Evolutionary conservation across 2,113 vertebrate genomes (phyloP).

Genomic region (Catharus bicknelli): DNA sequence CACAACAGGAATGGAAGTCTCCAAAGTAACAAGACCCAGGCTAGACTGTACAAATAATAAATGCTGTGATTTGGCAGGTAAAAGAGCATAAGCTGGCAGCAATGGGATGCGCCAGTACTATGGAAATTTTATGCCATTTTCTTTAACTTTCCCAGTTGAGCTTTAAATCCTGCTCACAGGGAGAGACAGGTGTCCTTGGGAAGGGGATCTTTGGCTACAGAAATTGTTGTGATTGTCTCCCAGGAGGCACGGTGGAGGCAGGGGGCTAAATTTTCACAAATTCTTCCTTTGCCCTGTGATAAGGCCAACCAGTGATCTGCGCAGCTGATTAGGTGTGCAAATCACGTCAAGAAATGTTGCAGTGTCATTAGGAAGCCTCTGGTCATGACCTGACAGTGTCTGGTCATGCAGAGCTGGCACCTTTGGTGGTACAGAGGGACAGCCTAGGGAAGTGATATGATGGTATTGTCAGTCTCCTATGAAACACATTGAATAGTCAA

Average conservation of each 20-base stretch:
- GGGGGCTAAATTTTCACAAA: neutral
- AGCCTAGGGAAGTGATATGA: neutral
- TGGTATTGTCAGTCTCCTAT: neutral
- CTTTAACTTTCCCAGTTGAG: neutral
- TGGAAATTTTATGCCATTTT: neutral
- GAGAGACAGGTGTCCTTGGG: neutral
- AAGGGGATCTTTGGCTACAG: neutral
- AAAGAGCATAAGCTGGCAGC: neutral
- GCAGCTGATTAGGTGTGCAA: neutral
- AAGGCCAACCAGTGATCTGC: neutral
- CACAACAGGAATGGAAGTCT: neutral
- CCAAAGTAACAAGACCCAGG: neutral
- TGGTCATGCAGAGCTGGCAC: neutral
- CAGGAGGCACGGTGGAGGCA: accelerated
- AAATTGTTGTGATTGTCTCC: neutral
- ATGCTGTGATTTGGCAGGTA: neutral
- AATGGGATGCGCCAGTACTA: accelerated
- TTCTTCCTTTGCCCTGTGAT: neutral
- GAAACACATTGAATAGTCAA: neutral
- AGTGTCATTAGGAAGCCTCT: neutral
- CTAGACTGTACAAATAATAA: neutral
- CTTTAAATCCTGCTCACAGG: neutral
- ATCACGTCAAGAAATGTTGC: neutral
- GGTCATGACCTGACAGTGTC: neutral
- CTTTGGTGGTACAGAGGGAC: neutral